Evolutionary conservation across 2,888 invertebrate species (phyloP).

Genomic region (Deroplatys truncata): DNA sequence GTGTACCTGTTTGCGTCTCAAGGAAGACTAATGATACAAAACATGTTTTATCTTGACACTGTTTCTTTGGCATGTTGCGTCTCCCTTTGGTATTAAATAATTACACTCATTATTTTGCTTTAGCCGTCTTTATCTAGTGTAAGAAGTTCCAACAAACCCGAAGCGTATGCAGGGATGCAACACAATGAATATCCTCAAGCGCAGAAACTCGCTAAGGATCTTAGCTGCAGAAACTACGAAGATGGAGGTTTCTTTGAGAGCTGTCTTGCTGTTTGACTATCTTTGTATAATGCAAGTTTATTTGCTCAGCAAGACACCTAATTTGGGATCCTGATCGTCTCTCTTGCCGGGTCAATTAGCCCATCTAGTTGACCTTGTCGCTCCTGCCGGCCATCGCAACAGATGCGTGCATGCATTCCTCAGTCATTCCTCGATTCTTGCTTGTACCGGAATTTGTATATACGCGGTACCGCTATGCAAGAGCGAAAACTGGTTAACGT

Average conservation of each 20-base stretch:
- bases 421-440: neutral
- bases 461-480: no score
- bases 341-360: conserved; percentile 23
- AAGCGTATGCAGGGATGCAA: neutral
- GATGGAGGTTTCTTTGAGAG: neutral
- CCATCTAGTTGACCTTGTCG: conserved; percentile 23
- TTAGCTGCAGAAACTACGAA: neutral
- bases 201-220: no score
- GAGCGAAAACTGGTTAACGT: neutral
- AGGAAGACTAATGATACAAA: neutral
- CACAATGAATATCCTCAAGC: neutral
- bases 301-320: conserved; percentile 18
- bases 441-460: neutral
- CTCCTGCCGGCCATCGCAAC: neutral
- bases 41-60: neutral
- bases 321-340: conserved; percentile 22
- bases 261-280: neutral
- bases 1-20: neutral
- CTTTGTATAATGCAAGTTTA: neutral
- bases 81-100: neutral
- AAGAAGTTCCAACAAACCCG: neutral
- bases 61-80: neutral
- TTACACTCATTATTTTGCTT: neutral
- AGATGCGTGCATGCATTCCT: neutral
- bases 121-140: neutral